These are phyloP conservation scores for Caenorhabditis tropicalis DNA, from an alignment of 1,140 invertebrate species.

Conservation along the genomic window DNA sequence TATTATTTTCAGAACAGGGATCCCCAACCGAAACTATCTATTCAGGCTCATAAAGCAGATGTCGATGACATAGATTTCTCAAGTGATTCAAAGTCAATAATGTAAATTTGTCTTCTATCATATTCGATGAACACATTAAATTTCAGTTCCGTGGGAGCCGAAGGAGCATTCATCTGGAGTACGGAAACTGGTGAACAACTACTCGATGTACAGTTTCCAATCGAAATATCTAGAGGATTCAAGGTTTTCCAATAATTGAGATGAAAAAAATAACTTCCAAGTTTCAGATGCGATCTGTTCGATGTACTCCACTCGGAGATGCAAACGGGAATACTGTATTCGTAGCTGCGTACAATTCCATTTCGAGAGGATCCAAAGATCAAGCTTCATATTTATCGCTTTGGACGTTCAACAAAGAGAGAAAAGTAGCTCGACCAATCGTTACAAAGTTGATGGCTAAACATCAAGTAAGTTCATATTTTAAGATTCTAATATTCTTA, in stretches of 20 bases:
- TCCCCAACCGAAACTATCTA: background rate
- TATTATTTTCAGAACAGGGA: background rate
- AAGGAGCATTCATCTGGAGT: conserved; percentile 39
- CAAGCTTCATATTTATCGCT: conserved; percentile 17
- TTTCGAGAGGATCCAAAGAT: conserved; percentile 22
- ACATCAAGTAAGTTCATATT: conserved; percentile 28
- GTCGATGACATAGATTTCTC: conserved; percentile 49
- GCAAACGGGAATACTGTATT: conserved; percentile 5
- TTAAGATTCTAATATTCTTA: no score
- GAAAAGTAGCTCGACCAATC: conserved; percentile 10
- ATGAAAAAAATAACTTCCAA: background rate
- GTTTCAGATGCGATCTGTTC: conserved; percentile 43
- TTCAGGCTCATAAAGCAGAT: conserved; percentile 12
- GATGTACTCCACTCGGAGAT: conserved; percentile 42
- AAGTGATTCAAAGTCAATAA: conserved; percentile 12
- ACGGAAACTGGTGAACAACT: conserved; percentile 10
- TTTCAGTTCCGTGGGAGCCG: conserved; percentile 44
- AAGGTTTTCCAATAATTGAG: background rate
- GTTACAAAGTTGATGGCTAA: conserved; percentile 3
- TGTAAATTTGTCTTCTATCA: background rate
- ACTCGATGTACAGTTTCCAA: conserved; percentile 31
- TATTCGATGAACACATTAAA: background rate
- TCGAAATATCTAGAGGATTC: conserved; percentile 18
- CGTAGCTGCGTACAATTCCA: conserved; percentile 47
- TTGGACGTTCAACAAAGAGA: conserved; percentile 41